Evolutionary conservation across 2,797 vertebrate species (phyloP).

Genomic region (Pseudotriccus pelzelni): DNA sequence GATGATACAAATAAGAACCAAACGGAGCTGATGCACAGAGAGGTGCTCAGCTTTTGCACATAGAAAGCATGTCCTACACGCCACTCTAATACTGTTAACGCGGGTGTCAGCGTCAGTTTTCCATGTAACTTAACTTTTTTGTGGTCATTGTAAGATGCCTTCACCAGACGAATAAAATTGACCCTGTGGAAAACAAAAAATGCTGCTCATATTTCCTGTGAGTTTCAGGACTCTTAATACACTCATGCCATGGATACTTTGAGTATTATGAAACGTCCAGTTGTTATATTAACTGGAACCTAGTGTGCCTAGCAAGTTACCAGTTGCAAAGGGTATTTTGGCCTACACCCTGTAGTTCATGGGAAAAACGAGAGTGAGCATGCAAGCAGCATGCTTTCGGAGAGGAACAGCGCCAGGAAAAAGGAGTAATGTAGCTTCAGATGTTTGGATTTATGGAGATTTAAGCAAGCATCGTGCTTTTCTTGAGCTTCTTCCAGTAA

Average conservation of each 20-base stretch:
- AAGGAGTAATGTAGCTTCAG: slow-evolving; percentile 4
- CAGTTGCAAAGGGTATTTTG: slow-evolving; percentile 42
- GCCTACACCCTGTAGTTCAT: slow-evolving; percentile 45
- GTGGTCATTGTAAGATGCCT: neutral
- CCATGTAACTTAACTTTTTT: neutral
- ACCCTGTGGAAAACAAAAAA: slow-evolving; percentile 15
- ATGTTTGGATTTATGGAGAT: slow-evolving; percentile 40
- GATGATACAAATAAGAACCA: neutral
- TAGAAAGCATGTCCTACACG: fast-evolving
- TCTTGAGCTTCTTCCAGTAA: slow-evolving; percentile 46
- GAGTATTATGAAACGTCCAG: neutral
- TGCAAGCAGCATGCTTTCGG: neutral
- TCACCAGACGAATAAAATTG: slow-evolving; percentile 35
- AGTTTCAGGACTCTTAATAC: neutral
- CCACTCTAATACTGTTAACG: neutral
- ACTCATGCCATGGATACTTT: neutral
- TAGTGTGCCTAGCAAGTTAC: slow-evolving; percentile 5
- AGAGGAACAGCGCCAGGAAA: slow-evolving; percentile 55
- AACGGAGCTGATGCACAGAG: fast-evolving
- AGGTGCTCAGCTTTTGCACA: neutral
- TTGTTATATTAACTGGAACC: slow-evolving; percentile 9
- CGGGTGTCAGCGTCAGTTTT: fast-evolving
- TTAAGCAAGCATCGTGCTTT: neutral
- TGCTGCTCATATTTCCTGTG: neutral
- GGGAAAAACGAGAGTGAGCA: slow-evolving; percentile 21